phyloP scores from a whole-genome alignment of 1,140 invertebrate species.

The Ptiloglossa arizonensis region DNA sequence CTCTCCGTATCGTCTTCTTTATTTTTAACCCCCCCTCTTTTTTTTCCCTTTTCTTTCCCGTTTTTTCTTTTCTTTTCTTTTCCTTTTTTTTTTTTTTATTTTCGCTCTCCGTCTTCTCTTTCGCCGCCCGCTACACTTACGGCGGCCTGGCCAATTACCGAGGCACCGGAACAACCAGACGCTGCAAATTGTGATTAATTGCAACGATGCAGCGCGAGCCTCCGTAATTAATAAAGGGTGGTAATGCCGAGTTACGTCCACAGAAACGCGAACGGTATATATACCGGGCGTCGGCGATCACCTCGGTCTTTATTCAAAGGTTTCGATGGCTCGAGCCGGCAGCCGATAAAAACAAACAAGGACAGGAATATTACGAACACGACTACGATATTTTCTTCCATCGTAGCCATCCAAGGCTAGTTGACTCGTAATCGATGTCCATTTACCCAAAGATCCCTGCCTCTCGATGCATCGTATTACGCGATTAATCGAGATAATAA shows the following conservation, averaged over 20 bases:
- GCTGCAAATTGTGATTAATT: constrained; percentile 51
- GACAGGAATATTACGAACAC: too few species aligned
- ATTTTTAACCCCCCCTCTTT: not conserved
- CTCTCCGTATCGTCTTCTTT: constrained; percentile 21
- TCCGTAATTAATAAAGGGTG: constrained; percentile 41
- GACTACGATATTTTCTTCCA: too few species aligned
- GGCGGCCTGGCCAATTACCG: constrained; percentile 42
- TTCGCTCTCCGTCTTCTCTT: not conserved
- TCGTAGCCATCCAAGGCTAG: too few species aligned
- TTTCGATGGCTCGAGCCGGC: not conserved
- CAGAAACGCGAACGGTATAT: not conserved
- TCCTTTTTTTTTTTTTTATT: not conserved
- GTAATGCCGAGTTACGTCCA: constrained; percentile 14
- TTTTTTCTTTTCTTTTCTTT: not conserved
- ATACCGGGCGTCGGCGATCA: not conserved
- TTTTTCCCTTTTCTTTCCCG: not conserved
- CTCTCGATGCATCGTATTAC: too few species aligned
- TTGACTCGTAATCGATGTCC: too few species aligned
- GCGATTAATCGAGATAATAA: too few species aligned
- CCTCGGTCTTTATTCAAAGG: not conserved
- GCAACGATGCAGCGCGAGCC: not conserved
- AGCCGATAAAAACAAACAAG: too few species aligned
- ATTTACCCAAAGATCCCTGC: too few species aligned
- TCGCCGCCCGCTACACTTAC: constrained; percentile 7
- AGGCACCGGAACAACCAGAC: constrained; percentile 37